Conservation (phyloP, 2,113 vertebrate genomes). For the Ctenodactylus gundi region DNA sequence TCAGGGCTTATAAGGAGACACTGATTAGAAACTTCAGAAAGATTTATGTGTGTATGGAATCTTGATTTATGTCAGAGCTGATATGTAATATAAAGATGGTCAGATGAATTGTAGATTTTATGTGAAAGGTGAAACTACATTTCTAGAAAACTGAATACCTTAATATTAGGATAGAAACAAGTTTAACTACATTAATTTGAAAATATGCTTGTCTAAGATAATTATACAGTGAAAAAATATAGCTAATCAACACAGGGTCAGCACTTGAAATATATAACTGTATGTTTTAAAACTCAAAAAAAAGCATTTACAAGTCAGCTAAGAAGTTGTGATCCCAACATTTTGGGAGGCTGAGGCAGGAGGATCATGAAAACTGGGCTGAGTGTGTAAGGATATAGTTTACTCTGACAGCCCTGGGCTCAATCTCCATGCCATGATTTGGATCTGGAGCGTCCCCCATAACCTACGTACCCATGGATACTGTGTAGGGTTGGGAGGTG, state of each 20-base stretch:
- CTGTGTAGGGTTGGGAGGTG: no score
- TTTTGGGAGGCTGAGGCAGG: no score
- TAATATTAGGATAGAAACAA: neutral
- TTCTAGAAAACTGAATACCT: neutral
- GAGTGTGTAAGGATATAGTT: no score
- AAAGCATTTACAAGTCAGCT: no score
- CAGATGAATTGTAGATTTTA: neutral
- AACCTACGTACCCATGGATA: no score
- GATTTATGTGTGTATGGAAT: neutral
- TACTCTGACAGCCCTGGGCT: no score
- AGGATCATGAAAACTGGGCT: no score
- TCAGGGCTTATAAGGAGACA: neutral
- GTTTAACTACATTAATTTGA: neutral
- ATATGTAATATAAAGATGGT: no score
- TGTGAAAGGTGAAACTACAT: neutral
- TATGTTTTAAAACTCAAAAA: conserved; percentile 5
- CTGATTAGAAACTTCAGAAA: neutral
- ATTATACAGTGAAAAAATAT: neutral
- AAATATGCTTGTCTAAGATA: neutral
- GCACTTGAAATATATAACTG: neutral
- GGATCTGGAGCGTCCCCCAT: no score
- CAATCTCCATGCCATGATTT: no score
- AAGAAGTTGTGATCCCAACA: no score
- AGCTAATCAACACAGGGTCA: neutral
- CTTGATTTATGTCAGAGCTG: neutral